phyloP scores from a whole-genome alignment of 1,140 invertebrate species.

The Prorops nasuta region DNA sequence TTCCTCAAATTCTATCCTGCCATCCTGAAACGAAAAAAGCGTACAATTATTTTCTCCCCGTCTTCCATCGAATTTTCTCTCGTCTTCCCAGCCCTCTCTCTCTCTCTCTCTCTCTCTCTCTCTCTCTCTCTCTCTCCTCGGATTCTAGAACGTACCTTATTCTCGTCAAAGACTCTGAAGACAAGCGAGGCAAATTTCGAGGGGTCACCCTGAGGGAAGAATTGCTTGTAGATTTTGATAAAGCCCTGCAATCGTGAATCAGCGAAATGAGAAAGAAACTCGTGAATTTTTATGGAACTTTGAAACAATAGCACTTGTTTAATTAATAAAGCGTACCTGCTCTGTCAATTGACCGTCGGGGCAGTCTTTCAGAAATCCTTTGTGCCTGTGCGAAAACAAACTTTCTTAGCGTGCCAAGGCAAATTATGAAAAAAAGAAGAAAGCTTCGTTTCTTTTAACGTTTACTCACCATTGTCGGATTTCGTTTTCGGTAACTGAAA shows the following conservation, averaged over 20 bases:
- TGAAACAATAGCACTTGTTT: neutral
- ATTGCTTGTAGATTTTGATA: slow-evolving; percentile 98
- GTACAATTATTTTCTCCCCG: neutral
- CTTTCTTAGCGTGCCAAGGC: neutral
- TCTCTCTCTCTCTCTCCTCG: too few species aligned
- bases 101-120: too few species aligned
- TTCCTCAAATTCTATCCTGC: slow-evolving; percentile 96
- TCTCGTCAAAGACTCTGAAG: slow-evolving; percentile 98
- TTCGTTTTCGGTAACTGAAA: slow-evolving; percentile 84
- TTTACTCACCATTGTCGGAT: slow-evolving; percentile 83
- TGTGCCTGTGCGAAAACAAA: slow-evolving; percentile 78
- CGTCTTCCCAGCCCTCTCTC: too few species aligned
- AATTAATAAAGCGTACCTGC: slow-evolving; percentile 63
- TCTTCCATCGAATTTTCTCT: neutral
- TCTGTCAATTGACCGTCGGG: slow-evolving; percentile 88
- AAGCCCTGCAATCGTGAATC: slow-evolving; percentile 95
- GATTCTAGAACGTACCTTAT: slow-evolving; percentile 70
- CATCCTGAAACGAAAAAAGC: slow-evolving; percentile 72
- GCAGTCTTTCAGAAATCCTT: slow-evolving; percentile 92
- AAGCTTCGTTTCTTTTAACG: too few species aligned
- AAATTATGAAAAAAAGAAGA: slow-evolving; percentile 16
- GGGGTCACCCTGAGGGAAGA: slow-evolving; percentile 97
- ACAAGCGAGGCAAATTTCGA: slow-evolving; percentile 96
- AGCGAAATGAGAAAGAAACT: slow-evolving; percentile 29
- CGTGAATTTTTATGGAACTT: neutral